Conservation (phyloP, 1,140 invertebrate species). For the Euschistus heros region DNA sequence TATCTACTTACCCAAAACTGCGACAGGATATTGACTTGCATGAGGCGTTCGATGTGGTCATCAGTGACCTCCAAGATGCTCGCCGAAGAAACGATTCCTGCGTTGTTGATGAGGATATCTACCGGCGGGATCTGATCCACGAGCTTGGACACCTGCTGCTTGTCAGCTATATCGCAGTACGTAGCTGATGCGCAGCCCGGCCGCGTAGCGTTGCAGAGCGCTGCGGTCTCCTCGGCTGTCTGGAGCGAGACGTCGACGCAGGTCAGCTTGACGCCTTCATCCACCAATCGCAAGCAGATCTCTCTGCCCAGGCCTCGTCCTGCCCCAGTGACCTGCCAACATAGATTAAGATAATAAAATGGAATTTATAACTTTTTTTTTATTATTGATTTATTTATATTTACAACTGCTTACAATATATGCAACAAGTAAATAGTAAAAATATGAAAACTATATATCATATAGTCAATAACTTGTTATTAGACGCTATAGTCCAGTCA, state of each 20-base stretch:
- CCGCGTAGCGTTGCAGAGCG: conserved; percentile 32
- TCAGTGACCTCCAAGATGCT: conserved; percentile 25
- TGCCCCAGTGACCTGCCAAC: conserved; percentile 50
- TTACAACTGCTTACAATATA: too few species aligned
- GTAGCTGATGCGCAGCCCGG: conserved; percentile 27
- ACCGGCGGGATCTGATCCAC: conserved; percentile 27
- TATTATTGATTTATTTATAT: not conserved
- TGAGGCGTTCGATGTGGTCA: conserved; percentile 27
- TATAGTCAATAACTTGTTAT: too few species aligned
- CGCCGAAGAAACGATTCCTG: conserved; percentile 30
- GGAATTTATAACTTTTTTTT: not conserved
- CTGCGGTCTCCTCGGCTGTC: conserved; percentile 42
- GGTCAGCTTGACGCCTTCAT: conserved; percentile 46
- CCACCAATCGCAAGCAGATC: conserved; percentile 49
- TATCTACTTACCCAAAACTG: conserved; percentile 32
- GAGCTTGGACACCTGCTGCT: conserved; percentile 28
- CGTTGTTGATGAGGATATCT: conserved; percentile 33
- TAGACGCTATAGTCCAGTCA: too few species aligned
- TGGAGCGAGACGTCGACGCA: conserved; percentile 51
- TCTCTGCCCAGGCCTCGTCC: conserved; percentile 57
- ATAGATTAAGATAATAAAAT: not conserved
- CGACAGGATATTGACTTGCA: conserved; percentile 31
- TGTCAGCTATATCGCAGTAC: conserved; percentile 35
- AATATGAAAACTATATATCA: too few species aligned
- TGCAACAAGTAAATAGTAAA: too few species aligned